Conservation (phyloP, 2,113 vertebrate species). For the Vidua macroura region DNA sequence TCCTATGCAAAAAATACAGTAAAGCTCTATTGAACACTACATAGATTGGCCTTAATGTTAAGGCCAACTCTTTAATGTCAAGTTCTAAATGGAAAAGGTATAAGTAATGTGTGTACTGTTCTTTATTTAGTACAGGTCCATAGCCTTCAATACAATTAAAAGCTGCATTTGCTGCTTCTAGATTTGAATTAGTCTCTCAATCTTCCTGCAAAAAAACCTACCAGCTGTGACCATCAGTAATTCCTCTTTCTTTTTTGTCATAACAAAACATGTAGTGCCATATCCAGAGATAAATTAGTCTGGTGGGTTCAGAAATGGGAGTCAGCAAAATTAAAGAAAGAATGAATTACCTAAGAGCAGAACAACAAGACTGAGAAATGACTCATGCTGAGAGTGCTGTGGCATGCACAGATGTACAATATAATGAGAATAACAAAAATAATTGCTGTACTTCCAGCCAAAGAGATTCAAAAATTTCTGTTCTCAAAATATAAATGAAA, state of each 20-base stretch:
- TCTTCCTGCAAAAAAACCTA: slow-evolving; percentile 11
- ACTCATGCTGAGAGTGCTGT: neutral
- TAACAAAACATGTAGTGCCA: neutral
- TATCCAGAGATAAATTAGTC: slow-evolving; percentile 20
- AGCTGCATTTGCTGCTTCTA: neutral
- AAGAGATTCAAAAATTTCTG: neutral
- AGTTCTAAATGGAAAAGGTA: neutral
- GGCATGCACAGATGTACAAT: neutral
- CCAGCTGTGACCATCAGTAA: slow-evolving; percentile 14
- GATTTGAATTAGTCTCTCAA: slow-evolving; percentile 2
- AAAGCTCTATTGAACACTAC: neutral
- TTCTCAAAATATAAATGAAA: neutral
- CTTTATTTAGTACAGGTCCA: neutral
- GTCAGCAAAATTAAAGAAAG: slow-evolving; percentile 31
- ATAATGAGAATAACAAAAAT: slow-evolving; percentile 9
- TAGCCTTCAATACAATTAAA: neutral
- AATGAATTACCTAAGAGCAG: neutral
- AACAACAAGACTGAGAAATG: neutral
- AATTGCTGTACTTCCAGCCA: neutral
- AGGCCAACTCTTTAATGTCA: neutral
- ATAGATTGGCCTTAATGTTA: neutral
- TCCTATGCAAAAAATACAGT: neutral
- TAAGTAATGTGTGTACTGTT: neutral
- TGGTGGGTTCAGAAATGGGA: neutral
- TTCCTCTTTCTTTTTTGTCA: slow-evolving; percentile 7